A percentile compares a stretch with the other conserved stretches of the same genome.
Conservation (phyloP, 2,113 vertebrate genomes). For the Limanda limanda region DNA sequence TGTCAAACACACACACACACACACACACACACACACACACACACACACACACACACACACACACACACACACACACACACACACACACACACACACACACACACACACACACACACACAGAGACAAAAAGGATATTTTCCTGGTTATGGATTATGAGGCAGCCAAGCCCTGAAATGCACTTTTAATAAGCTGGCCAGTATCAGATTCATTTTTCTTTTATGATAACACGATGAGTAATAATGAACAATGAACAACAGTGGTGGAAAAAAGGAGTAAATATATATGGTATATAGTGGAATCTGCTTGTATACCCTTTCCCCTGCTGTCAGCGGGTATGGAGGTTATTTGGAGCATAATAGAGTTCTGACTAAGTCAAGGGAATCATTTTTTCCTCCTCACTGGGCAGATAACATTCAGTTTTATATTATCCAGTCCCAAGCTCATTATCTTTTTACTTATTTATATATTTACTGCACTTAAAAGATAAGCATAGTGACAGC, state of each 20-base stretch:
- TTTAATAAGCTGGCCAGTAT: constrained; percentile 47
- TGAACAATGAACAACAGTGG: constrained; percentile 20
- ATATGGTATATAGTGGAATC: constrained; percentile 1
- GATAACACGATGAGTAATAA: constrained; percentile 38
- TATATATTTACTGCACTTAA: neutral
- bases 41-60: constrained; percentile 5
- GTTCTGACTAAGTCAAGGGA: constrained; percentile 51
- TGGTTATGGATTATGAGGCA: constrained; percentile 41
- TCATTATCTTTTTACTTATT: constrained; percentile 11
- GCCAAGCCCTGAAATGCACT: constrained; percentile 18
- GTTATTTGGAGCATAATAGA: constrained; percentile 36
- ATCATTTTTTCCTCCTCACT: constrained; percentile 18
- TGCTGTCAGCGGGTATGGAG: constrained; percentile 33
- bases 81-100: constrained; percentile 4
- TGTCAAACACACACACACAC: constrained; percentile 8
- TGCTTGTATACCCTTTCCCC: neutral
- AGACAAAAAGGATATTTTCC: constrained; percentile 32
- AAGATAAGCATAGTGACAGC: neutral
- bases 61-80: constrained; percentile 2
- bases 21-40: constrained; percentile 5
- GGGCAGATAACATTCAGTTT: constrained; percentile 19
- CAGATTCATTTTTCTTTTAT: constrained; percentile 34
- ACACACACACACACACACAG: constrained; percentile 2
- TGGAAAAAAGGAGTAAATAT: constrained; percentile 27
- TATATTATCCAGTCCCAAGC: neutral